Base-by-base conservation (phyloP, 1,140 invertebrate species). In the Uloborus diversus region DNA sequence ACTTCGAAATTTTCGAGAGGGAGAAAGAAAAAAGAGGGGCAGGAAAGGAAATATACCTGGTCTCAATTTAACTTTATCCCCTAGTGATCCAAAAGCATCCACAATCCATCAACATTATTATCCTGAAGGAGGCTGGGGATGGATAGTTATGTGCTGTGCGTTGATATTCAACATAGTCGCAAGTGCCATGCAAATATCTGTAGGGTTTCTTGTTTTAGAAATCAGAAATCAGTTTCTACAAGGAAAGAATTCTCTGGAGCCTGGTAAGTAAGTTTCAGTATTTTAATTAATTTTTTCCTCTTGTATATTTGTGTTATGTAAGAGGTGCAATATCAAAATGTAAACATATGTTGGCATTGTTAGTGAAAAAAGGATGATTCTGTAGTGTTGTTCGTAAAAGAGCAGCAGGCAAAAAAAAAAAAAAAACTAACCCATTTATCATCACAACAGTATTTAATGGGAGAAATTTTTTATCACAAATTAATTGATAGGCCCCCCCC, bases 61-160 rank as follows among this genome's bases (percentile, higher is more conserved):
- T 23, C 37, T 82, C 5, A 76, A 76, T 33, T 49, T 76, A 32
- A 61, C 66, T 11, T 37, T 80, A 14, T 80, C 81, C 4, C 76
- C 78, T 1, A 73, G 73, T 73, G 70, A 82, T 32, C 61, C 69
- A 2, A 81, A 81, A 35, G 42, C 70, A 1, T 27, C 70, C 20
- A 92, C 92, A 61, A 94, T 94, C 86, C 90, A 83, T 13, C 85
- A 86, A 69, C 85, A 89, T 71, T 87, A 87, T 82, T 88, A 88
- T 81, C 88, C 88, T 0, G 88, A 89, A 83, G 88, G 91, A 68
- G 92, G 92, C n/a, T 94, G 92, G 92, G 93, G 94, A 59, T 96
- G 94, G 94, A 90, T 96, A 53, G 92, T 96, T n/a, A 94, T 93
- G 83, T 93, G 92, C 2, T 94, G 94, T 56, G 94, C 93, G 13